A percentile compares a stretch with the other conserved stretches of the same genome.
Evolutionary conservation across 2,797 vertebrate species (phyloP).

Genomic region (Salmo trutta): DNA sequence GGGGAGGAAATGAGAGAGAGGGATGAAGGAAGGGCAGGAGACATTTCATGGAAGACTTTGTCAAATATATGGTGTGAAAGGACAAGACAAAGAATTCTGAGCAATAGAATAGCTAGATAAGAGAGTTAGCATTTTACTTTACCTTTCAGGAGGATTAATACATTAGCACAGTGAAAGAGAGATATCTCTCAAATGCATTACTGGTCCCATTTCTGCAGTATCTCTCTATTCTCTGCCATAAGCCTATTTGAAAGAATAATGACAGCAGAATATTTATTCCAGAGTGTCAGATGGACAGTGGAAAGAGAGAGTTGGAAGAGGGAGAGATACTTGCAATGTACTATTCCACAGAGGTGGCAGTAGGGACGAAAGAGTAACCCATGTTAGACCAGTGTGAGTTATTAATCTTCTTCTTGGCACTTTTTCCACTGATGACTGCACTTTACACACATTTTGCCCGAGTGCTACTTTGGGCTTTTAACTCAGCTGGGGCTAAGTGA

Average conservation of each 20-base stretch:
- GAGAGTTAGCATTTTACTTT: slow-evolving; percentile 41
- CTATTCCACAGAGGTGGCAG: slow-evolving; percentile 24
- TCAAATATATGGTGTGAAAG: slow-evolving; percentile 41
- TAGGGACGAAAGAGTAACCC: slow-evolving; percentile 17
- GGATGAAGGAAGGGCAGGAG: background rate
- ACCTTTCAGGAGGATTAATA: slow-evolving; percentile 44
- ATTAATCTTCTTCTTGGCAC: slow-evolving; percentile 63
- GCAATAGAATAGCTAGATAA: slow-evolving; percentile 19
- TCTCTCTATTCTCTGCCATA: slow-evolving; percentile 1
- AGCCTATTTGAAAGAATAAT: slow-evolving; percentile 43
- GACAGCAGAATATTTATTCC: slow-evolving; percentile 38
- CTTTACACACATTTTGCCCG: slow-evolving; percentile 42
- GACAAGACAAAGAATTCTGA: slow-evolving; percentile 7
- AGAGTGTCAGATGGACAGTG: slow-evolving; percentile 51
- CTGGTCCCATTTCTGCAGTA: slow-evolving; percentile 17
- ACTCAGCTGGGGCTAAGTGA: slow-evolving; percentile 23
- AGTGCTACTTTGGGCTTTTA: slow-evolving; percentile 34
- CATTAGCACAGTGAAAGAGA: slow-evolving; percentile 31
- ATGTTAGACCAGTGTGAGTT: slow-evolving; percentile 48
- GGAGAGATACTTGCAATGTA: slow-evolving; percentile 3
- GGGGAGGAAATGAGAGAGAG: background rate
- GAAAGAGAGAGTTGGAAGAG: background rate
- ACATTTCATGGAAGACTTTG: slow-evolving; percentile 42
- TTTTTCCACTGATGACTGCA: slow-evolving; percentile 44
- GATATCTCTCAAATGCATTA: slow-evolving; percentile 24